phyloP scores from a whole-genome alignment of 2,888 invertebrate genomes.

The Baccha elongata region DNA sequence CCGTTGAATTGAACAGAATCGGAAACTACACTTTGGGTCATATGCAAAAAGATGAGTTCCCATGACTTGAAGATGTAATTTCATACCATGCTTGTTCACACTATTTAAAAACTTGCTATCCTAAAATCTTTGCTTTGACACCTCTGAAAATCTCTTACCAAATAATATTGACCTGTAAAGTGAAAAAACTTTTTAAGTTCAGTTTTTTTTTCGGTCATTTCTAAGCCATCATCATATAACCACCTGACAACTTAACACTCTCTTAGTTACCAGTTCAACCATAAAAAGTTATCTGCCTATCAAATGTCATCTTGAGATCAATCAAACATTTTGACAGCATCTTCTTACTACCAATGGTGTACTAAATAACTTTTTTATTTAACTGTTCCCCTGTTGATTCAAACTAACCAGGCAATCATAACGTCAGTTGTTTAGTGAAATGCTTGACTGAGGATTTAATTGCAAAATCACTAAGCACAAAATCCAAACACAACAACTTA shows the following conservation, averaged over 20 bases:
- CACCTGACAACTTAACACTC: conserved; percentile 45
- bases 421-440: conserved; percentile 30
- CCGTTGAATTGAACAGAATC: too few species aligned
- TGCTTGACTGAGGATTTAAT: conserved; percentile 65
- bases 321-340: conserved; percentile 58
- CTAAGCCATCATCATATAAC: conserved; percentile 34
- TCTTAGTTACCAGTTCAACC: conserved; percentile 24
- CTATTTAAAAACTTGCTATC: too few species aligned
- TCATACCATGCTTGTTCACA: too few species aligned
- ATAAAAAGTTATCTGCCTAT: conserved; percentile 51
- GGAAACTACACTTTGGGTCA: too few species aligned
- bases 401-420: conserved; percentile 21
- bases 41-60: too few species aligned
- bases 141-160: not conserved
- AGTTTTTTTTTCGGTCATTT: not conserved
- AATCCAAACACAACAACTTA: conserved; percentile 42
- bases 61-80: too few species aligned
- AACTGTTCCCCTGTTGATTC: conserved; percentile 2
- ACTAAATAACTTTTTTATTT: conserved; percentile 5
- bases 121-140: too few species aligned
- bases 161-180: not conserved
- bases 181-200: too few species aligned
- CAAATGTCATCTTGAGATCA: conserved; percentile 52
- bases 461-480: conserved; percentile 65
- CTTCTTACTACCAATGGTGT: conserved; percentile 46